A percentile compares a stretch with the other conserved stretches of the same genome.
These are phyloP conservation scores for Drosophila watanabei DNA, from an alignment of 1,140 invertebrate species.

Conservation along the genomic window DNA sequence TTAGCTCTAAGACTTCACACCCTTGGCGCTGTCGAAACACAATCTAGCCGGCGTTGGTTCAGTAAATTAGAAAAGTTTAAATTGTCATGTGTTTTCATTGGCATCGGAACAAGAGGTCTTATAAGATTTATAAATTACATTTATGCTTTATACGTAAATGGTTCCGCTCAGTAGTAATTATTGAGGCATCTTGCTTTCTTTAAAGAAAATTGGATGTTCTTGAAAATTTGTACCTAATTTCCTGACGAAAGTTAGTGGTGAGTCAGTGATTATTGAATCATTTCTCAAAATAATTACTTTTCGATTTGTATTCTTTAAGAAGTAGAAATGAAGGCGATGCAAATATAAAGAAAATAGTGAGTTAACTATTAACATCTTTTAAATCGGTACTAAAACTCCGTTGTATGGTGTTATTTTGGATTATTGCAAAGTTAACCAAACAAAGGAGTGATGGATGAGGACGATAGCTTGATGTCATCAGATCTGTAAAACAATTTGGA, in stretches of 20 bases:
- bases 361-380: neutral
- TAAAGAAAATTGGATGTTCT: no score
- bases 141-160: neutral
- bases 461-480: neutral
- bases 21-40: neutral
- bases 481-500: neutral
- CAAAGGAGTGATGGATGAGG: neutral
- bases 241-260: neutral
- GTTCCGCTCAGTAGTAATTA: neutral
- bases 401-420: neutral
- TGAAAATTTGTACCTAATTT: no score
- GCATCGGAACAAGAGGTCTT: no score
- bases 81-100: neutral
- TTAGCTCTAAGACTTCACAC: conserved; percentile 25
- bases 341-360: neutral
- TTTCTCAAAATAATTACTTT: neutral
- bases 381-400: neutral
- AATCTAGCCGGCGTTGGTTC: conserved; percentile 6
- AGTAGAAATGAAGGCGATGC: no score
- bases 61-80: conserved; percentile 16
- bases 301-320: neutral
- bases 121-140: neutral
- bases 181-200: no score
- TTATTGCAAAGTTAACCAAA: neutral
- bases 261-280: neutral